These are phyloP conservation scores for Heterochromis multidens DNA, from an alignment of 2,113 vertebrate species.

Conservation along the genomic window DNA sequence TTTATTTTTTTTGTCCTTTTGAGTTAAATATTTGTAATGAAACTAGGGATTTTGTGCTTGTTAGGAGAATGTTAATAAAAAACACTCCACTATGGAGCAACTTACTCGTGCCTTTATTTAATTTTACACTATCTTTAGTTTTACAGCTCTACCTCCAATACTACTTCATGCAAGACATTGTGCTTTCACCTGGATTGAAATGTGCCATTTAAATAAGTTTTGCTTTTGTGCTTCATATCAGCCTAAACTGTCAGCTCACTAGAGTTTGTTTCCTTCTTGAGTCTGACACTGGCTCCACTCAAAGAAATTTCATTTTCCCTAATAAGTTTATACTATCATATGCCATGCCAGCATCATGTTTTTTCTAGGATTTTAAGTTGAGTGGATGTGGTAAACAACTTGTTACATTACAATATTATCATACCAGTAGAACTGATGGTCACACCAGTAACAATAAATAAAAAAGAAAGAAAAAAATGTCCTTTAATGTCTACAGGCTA, in stretches of 20 bases:
- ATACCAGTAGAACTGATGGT: not conserved
- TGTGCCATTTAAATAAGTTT: not conserved
- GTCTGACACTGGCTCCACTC: not conserved
- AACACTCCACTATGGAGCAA: not conserved
- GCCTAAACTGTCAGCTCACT: not conserved
- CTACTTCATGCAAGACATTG: not conserved
- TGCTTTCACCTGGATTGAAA: not conserved
- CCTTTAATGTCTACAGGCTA: not conserved
- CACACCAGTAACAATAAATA: not conserved
- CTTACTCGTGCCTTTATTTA: not conserved
- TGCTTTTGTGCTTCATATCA: not conserved
- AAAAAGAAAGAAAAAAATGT: not conserved
- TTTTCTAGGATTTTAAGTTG: too few species aligned
- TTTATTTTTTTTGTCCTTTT: too few species aligned
- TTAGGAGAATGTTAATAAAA: too few species aligned
- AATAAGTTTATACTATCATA: too few species aligned
- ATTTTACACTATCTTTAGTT: too few species aligned
- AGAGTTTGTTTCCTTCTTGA: not conserved
- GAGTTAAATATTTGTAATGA: too few species aligned
- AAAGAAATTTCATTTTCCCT: not conserved
- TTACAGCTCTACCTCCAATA: not conserved
- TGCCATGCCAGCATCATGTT: too few species aligned
- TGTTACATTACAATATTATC: not conserved
- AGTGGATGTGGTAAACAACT: too few species aligned
- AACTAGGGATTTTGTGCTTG: too few species aligned